Percentiles rank a stretch among this genome's conserved stretches.
Evolutionary conservation across 2,113 vertebrate species (phyloP).

Genomic region (human): DNA sequence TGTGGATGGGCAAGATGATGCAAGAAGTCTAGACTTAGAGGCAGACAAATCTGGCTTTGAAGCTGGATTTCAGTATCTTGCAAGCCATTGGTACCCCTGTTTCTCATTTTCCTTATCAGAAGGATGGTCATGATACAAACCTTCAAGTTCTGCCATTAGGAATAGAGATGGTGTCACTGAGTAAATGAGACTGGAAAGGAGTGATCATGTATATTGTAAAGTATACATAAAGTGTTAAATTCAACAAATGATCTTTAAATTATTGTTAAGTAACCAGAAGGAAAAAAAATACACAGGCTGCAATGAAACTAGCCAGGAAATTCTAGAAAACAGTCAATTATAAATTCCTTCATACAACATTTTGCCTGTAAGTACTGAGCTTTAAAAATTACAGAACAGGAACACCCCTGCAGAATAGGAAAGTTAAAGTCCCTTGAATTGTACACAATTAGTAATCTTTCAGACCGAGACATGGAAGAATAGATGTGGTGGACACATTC

Average conservation of each 20-base stretch:
- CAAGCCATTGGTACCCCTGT: neutral
- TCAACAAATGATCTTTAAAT: neutral
- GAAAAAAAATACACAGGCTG: neutral
- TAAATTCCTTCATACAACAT: neutral
- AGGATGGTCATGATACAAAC: neutral
- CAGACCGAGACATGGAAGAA: neutral
- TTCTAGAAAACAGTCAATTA: neutral
- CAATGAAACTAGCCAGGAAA: constrained; percentile 2
- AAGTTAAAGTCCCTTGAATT: neutral
- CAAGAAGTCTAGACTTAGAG: neutral
- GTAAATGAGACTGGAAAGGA: neutral
- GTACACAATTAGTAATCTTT: neutral
- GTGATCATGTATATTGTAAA: no score
- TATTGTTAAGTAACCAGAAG: neutral
- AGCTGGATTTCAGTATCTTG: neutral
- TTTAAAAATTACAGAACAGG: constrained; percentile 6
- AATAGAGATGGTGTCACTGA: neutral
- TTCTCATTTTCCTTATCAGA: constrained; percentile 18
- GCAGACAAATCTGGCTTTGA: neutral
- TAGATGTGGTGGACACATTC: neutral
- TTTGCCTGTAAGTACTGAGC: neutral
- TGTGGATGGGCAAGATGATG: neutral
- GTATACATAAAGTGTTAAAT: neutral
- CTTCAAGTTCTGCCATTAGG: neutral
- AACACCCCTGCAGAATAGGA: neutral